Percentiles rank a stretch among this genome's conserved stretches.
Conservation (phyloP, 2,888 invertebrate species). For the Tenthredo scrophulariae region DNA sequence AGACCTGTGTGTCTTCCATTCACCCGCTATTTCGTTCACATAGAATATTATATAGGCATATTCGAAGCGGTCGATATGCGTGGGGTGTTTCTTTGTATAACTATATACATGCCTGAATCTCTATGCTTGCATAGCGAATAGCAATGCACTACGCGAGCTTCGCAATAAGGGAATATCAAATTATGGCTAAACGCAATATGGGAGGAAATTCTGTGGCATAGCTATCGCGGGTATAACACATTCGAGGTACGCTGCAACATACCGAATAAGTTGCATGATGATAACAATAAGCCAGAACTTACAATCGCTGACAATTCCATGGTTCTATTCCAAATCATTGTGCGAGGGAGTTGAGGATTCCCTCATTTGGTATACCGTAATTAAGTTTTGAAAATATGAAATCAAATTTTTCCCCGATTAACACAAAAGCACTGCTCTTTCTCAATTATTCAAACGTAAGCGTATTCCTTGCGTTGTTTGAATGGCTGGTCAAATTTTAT, state of each 20-base stretch:
- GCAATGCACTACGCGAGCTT: conserved; percentile 32
- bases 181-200: conserved; percentile 38
- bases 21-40: neutral
- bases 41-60: neutral
- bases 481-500: conserved; percentile 3
- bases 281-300: neutral
- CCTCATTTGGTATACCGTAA: neutral
- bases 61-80: neutral
- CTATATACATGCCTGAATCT: neutral
- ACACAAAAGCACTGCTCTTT: neutral
- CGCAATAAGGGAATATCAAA: conserved; percentile 39
- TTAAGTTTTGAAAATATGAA: neutral
- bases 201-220: conserved; percentile 15
- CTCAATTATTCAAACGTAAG: neutral
- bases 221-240: conserved; percentile 2
- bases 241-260: neutral
- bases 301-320: neutral
- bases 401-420: neutral
- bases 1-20: conserved; percentile 5
- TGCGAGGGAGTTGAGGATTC: neutral
- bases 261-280: neutral
- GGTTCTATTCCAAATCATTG: neutral
- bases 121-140: conserved; percentile 31
- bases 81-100: neutral
- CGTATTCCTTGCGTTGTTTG: neutral